These are phyloP conservation scores for Catocala sponsa DNA, from an alignment of 2,888 invertebrate genomes.

Conservation along the genomic window DNA sequence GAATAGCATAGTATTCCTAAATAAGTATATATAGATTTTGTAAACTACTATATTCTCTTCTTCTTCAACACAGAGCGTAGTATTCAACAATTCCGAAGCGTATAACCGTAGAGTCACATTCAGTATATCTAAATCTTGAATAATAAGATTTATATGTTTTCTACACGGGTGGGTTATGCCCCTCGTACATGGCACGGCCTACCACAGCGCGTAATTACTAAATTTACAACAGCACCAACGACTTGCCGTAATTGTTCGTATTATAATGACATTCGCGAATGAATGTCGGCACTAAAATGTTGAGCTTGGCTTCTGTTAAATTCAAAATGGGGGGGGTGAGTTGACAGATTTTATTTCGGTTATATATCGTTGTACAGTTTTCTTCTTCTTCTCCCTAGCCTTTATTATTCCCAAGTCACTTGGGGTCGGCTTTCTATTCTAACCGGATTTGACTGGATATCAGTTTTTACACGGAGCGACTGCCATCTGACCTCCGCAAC, in stretches of 20 bases:
- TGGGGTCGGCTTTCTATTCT: too few species aligned
- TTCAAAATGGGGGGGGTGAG: slow-evolving; percentile 13
- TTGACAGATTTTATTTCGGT: slow-evolving; percentile 16
- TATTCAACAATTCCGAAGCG: too few species aligned
- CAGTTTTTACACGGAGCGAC: too few species aligned
- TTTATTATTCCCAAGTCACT: too few species aligned
- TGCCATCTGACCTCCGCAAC: too few species aligned
- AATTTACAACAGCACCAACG: slow-evolving; percentile 39
- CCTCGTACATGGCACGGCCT: slow-evolving; percentile 44
- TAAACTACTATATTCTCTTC: too few species aligned
- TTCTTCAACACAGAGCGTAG: too few species aligned
- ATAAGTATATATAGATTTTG: too few species aligned
- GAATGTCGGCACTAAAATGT: slow-evolving; percentile 29
- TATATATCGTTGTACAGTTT: slow-evolving; percentile 8
- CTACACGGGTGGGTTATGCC: slow-evolving; percentile 20
- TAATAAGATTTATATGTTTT: slow-evolving; percentile 52
- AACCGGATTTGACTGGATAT: too few species aligned
- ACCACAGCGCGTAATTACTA: slow-evolving; percentile 49
- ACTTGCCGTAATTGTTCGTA: slow-evolving; percentile 41
- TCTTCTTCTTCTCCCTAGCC: too few species aligned
- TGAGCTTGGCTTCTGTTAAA: slow-evolving; percentile 16
- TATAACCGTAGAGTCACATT: slow-evolving; percentile 20
- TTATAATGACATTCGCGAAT: slow-evolving; percentile 32
- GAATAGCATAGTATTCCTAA: too few species aligned
- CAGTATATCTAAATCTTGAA: slow-evolving; percentile 29